Evolutionary conservation across 2,797 vertebrate genomes (phyloP).

Genomic region (Anas capensis): DNA sequence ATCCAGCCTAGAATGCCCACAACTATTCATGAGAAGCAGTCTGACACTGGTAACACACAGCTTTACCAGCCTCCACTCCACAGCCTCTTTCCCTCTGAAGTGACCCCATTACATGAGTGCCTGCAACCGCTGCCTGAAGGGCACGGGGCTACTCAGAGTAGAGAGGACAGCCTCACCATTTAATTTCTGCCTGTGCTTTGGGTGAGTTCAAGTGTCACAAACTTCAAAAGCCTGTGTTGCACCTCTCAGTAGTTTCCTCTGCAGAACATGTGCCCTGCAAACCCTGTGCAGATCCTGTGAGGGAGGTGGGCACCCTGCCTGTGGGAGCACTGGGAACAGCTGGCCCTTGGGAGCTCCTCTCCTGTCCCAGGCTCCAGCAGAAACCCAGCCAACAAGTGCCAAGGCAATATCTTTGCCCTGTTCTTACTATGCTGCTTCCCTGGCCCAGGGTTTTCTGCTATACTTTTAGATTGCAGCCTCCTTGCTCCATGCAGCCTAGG

Average conservation of each 20-base stretch:
- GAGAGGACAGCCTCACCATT: neutral
- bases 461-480: neutral
- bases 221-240: neutral
- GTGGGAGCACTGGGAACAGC: neutral
- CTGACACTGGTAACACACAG: neutral
- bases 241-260: neutral
- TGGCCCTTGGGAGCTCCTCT: neutral
- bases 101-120: rapidly evolving
- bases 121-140: neutral
- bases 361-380: neutral
- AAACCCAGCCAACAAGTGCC: neutral
- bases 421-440: neutral
- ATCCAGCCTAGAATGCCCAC: neutral
- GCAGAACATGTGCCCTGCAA: neutral
- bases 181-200: neutral
- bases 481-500: neutral
- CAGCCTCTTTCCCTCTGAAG: neutral
- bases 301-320: neutral
- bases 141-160: neutral
- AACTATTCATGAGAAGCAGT: neutral
- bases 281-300: neutral
- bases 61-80: neutral
- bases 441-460: neutral
- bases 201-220: neutral
- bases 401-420: neutral